A percentile compares a stretch with the other conserved stretches of the same genome.
phyloP scores from a whole-genome alignment of 2,113 vertebrate species.

The Ceuthmochares aereus region DNA sequence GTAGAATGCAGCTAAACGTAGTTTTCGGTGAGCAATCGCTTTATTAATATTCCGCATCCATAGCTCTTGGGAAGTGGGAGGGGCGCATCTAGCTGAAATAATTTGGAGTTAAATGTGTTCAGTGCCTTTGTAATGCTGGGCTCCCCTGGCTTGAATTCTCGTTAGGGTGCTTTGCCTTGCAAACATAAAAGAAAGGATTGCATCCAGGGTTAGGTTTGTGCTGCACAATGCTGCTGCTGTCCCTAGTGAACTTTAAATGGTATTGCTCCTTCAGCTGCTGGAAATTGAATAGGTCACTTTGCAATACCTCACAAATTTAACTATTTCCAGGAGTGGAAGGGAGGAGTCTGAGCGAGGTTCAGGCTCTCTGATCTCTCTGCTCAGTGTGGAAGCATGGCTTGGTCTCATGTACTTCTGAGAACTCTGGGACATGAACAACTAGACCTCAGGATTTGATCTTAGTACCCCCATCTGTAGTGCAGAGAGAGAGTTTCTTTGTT shows the following conservation, averaged over 20 bases:
- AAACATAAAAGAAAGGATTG: not conserved
- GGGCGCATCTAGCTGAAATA: not conserved
- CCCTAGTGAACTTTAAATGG: not conserved
- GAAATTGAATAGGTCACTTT: not conserved
- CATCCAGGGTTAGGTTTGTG: not conserved
- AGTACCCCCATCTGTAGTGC: not conserved
- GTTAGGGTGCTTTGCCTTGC: not conserved
- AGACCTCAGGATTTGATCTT: not conserved
- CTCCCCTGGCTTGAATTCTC: not conserved
- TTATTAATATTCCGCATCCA: not conserved
- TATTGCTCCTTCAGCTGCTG: not conserved
- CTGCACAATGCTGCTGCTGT: not conserved
- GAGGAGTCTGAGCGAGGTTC: accelerated
- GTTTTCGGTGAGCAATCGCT: not conserved
- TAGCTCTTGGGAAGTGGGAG: accelerated
- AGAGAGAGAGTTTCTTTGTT: not conserved
- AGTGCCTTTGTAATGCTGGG: not conserved
- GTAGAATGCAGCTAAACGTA: not conserved
- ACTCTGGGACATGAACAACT: not conserved
- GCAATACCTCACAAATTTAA: not conserved
- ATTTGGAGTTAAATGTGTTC: not conserved
- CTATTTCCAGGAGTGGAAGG: not conserved
- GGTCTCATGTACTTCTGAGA: not conserved
- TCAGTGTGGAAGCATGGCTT: not conserved
- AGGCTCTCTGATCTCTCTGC: not conserved